Evolutionary conservation across 2,888 invertebrate species (phyloP).

Genomic region (Ormyrus thymus): DNA sequence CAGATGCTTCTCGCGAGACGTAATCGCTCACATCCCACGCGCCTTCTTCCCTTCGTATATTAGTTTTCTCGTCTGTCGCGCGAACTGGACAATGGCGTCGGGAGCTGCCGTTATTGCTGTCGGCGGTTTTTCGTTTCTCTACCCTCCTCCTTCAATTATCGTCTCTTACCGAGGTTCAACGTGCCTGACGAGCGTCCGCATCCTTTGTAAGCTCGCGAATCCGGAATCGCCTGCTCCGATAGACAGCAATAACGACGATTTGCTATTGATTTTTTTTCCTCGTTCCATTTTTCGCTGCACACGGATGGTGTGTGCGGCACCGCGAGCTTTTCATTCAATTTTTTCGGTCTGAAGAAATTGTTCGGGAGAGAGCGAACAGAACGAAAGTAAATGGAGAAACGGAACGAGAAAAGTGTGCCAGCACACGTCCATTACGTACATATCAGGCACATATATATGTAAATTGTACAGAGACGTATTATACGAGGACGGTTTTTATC

Average conservation of each 20-base stretch:
- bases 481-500: not conserved
- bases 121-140: not conserved
- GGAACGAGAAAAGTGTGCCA: conserved; percentile 29
- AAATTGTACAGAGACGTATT: not conserved
- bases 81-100: not conserved
- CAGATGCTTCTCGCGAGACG: too few species aligned
- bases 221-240: not conserved
- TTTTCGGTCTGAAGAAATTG: not conserved
- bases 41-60: too few species aligned
- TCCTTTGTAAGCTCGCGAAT: not conserved
- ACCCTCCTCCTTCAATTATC: not conserved
- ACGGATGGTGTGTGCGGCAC: not conserved
- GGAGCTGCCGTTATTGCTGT: not conserved
- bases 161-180: too few species aligned
- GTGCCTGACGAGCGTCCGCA: too few species aligned
- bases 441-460: not conserved
- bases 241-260: conserved; percentile 8
- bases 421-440: conserved; percentile 1
- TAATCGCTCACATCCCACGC: too few species aligned
- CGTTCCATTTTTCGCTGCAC: conserved; percentile 11
- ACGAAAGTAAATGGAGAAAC: not conserved
- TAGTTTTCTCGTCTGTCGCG: not conserved
- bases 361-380: not conserved
- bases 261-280: conserved; percentile 6
- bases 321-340: conserved; percentile 14